Evolutionary conservation across 2,797 vertebrate genomes (phyloP).

Genomic region (Enteromius afrohamiltoni): DNA sequence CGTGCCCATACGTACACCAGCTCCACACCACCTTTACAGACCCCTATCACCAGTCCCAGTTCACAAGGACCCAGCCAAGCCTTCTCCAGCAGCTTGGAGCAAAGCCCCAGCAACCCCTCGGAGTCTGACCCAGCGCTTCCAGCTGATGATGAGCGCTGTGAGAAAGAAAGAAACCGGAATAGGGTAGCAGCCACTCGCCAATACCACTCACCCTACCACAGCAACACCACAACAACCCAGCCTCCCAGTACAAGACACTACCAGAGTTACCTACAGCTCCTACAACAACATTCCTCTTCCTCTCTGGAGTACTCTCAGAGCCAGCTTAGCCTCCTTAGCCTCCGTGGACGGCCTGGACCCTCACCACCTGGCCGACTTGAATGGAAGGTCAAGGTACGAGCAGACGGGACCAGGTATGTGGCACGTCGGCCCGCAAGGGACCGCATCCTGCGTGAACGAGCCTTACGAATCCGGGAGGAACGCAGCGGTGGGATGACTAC

Average conservation of each 20-base stretch:
- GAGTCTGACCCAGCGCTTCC: slow-evolving; percentile 78
- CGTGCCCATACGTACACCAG: slow-evolving; percentile 63
- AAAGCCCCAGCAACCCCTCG: slow-evolving; percentile 77
- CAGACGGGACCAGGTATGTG: slow-evolving; percentile 91
- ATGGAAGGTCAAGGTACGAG: slow-evolving; percentile 95
- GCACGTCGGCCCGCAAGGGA: slow-evolving; percentile 92
- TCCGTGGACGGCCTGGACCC: slow-evolving; percentile 77
- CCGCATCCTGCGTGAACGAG: slow-evolving; percentile 91
- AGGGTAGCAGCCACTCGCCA: slow-evolving; percentile 46
- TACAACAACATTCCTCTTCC: slow-evolving; percentile 93
- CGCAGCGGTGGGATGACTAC: slow-evolving; percentile 93
- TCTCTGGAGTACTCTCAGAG: slow-evolving; percentile 93
- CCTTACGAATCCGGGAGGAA: slow-evolving; percentile 93
- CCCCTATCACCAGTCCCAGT: slow-evolving; percentile 68
- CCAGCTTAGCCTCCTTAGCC: slow-evolving; percentile 90
- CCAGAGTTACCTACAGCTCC: slow-evolving; percentile 95
- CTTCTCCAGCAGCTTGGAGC: slow-evolving; percentile 76
- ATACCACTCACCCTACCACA: slow-evolving; percentile 83
- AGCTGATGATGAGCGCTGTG: slow-evolving; percentile 80
- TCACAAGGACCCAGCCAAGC: slow-evolving; percentile 56
- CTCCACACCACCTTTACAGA: slow-evolving; percentile 60
- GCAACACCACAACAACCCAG: slow-evolving; percentile 80
- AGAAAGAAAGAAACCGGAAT: slow-evolving; percentile 74
- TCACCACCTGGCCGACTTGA: slow-evolving; percentile 85
- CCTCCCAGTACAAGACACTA: slow-evolving; percentile 85